Base-by-base conservation (phyloP, 2,888 invertebrate species). In the Tortricodes alternella region DNA sequence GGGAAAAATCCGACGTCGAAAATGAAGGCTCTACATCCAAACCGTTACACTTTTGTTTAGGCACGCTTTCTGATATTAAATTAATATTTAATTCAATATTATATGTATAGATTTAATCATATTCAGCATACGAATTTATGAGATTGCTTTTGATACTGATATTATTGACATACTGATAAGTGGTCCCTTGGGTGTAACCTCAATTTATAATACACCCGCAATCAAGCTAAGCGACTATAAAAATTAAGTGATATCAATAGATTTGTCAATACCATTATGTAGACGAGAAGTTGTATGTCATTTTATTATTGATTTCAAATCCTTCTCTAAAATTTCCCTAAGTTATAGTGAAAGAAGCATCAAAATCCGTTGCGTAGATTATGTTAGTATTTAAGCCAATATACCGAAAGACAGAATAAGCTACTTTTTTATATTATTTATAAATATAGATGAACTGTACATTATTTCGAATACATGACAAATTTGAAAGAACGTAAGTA, bases 1-100 rank as follows among this genome's bases (percentile, higher is more conserved):
- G 39, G 44, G 56, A 57, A 55, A 56, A 51, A 48, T 34, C 35
- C 49, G 34, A 43, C 35, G 13, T 32, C 44, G 9, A 44, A 38
- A 56, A 37, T 38, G 34, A 13, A 11, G 18, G 5, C 18, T 19
- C 15, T 34, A n/a, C 23, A 38, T 1, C 19, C 4, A 2, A 21
- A 19, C 27, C 32, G 18, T 18, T 23, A 46, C 13, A 38, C 16
- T 46, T 23, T 18, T 27, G 19, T 35, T 46, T 53, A n/a, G n/a
- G n/a, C n/a, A n/a, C n/a, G n/a, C n/a, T n/a, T n/a, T n/a, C n/a
- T n/a, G n/a, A 29, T n/a, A 29, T n/a, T 29, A 3, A 11, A 29
- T 11, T n/a, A 11, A 5, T 34, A 15, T 8, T 34, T 34, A 6
- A 6, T 34, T 2, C 6, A 3, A 4, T 2, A n/a, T n/a, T n/a